Evolutionary conservation across 64 coral and sea anemone species (phyloP), one percentile per base, ranked within the genome.

Genomic region (Hydrozoanthus tunicans): DNA sequence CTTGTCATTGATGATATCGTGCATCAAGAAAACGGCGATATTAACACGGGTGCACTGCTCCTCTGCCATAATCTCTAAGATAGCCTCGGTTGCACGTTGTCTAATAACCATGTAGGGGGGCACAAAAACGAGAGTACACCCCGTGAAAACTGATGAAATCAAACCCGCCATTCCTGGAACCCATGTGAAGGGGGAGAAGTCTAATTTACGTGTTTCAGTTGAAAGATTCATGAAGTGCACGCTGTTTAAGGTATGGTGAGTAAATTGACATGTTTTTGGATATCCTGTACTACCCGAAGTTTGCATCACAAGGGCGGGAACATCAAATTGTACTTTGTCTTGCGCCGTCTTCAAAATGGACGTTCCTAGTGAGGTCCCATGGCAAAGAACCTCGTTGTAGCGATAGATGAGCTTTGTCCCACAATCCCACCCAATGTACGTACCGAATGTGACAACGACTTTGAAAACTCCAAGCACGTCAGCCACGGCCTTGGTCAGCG

Each of bases 291-390:
- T 90, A 6, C 93, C 93, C 1, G 93, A 94, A 56, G 93, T 94
- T 12, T 90, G 62, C 9, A 94, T 0, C 10, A 78, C 20, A 43
- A 82, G 7, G 15, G 86, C 78, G 3, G 86, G 86, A 74, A 90
- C 86, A 13, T 94, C 93, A 65, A 94, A 70, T 63, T 94, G 93
- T 54, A 90, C 69, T 62, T 85, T 62, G 3, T 82, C 59, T 58
- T 51, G 6, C 25, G 15, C 17, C 17, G 59, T 52, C 4, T 82
- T 64, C 25, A 74, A 74, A 74, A 3, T 51, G 26, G 71, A 74
- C 71, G 10, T 74, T 74, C 51, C 71, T 74, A 32, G 25, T 10
- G 71, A 74, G 51, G 71, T 32, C 25, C 51, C 51, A 4, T 7
- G 57, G 27, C 51, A 17, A 76, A 59, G 52, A 23, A 89, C 20